Base-by-base conservation (phyloP, 2,113 vertebrate species). In the Amazona vittata region DNA sequence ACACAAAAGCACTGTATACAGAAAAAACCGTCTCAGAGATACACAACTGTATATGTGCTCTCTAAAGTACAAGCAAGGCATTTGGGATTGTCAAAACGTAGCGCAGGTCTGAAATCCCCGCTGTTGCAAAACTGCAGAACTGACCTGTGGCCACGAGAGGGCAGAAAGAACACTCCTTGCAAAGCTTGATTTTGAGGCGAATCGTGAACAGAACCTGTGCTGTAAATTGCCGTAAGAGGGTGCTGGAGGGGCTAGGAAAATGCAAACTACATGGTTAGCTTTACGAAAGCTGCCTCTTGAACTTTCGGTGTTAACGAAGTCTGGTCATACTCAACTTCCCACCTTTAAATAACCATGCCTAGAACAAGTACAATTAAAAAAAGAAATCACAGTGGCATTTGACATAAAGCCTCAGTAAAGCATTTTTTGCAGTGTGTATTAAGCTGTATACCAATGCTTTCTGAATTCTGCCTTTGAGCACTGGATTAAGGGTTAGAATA, bases 101-200 rank as follows among this genome's bases (percentile, higher is more conserved):
- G 26, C 5, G 21, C 9, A 7, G 55, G 15, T 3, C 22, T 37
- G 60, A 37, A 84, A 96, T 50, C 29, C 62, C 80, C 15, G 8
- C 52, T 5, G 8, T 10, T 41, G 44, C 28, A 69, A 87, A 88
- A 20, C 31, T 96, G 96, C 89, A 96, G 92, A 92, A 79, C 59
- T 63, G 52, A 26, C 28, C 73, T 44, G 57, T 94, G 86, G 76
- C 97, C 98, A 98, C 97, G 11, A 92, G 97, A 97, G 97, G 97
- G 97, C 97, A 97, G 82, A 94, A 88, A 86, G 33, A 53, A 70
- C 49, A 52, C 1, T 64, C n/a, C 50, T 28, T 44, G 39, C 12
- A 9, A 70, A 84, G 28, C 21, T 29, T 2, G 20, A 19, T 71
- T 84, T 37, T 22, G 43, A 39, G 15, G 13, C 39, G 24, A 60